A percentile compares a stretch with the other conserved stretches of the same genome.
Conservation (phyloP, 2,797 vertebrate species). For the Chaenodraco wilsoni region DNA sequence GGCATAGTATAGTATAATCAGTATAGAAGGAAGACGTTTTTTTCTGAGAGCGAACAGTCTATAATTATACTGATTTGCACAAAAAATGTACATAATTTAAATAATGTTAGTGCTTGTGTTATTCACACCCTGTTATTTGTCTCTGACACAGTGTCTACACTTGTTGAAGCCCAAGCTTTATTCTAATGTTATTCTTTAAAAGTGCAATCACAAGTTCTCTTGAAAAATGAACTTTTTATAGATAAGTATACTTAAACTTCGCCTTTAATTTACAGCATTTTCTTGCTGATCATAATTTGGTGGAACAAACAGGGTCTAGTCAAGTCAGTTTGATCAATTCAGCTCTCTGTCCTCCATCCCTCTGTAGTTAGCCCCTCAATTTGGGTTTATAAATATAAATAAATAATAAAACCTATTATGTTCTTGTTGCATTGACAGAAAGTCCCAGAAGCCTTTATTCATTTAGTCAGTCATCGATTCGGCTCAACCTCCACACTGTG, state of each 20-base stretch:
- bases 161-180: not conserved
- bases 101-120: slow-evolving; percentile 1
- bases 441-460: slow-evolving; percentile 6
- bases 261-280: not conserved
- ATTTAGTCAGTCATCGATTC: slow-evolving; percentile 38
- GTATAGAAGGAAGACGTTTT: not conserved
- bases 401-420: not conserved
- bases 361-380: not conserved
- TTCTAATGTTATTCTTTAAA: slow-evolving; percentile 5
- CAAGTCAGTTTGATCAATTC: not conserved
- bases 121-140: slow-evolving; percentile 8
- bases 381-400: not conserved
- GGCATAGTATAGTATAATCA: too few relatives aligned
- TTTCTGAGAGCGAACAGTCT: not conserved
- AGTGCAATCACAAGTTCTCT: not conserved
- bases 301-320: not conserved
- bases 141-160: not conserved
- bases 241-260: not conserved
- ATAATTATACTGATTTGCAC: not conserved
- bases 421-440: slow-evolving; percentile 18
- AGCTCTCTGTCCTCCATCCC: not conserved
- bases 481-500: slow-evolving; percentile 2
- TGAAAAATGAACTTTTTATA: not conserved
- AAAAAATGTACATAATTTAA: not conserved
- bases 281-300: not conserved